Percentiles rank a stretch among this genome's conserved stretches.
Evolutionary conservation across 2,888 invertebrate genomes (phyloP).

Genomic region (Temnothorax ravouxi): DNA sequence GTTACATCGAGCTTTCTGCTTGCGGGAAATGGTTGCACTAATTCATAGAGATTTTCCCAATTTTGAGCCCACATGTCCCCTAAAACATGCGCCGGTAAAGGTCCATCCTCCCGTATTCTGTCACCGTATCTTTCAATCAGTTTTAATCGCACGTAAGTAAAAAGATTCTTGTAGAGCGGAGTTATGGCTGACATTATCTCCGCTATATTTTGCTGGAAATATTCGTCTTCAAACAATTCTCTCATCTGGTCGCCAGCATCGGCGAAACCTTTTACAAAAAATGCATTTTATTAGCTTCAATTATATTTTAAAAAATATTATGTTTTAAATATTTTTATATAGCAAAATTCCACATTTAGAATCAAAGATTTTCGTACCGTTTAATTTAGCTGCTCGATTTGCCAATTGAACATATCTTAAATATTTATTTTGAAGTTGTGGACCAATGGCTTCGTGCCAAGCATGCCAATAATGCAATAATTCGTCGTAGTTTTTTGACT

Average conservation of each 20-base stretch:
- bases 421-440: conserved; percentile 91
- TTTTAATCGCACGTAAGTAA: conserved; percentile 92
- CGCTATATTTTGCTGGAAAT: conserved; percentile 88
- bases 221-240: conserved; percentile 90
- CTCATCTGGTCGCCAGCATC: conserved; percentile 95
- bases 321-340: not conserved
- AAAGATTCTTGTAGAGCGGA: conserved; percentile 93
- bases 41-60: conserved; percentile 92
- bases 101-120: conserved; percentile 90
- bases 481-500: conserved; percentile 92
- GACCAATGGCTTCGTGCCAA: conserved; percentile 93
- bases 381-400: conserved; percentile 92
- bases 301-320: not conserved
- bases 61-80: conserved; percentile 96
- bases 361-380: conserved; percentile 87
- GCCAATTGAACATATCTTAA: conserved; percentile 93
- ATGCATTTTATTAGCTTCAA: not conserved
- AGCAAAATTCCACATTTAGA: not conserved
- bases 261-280: conserved; percentile 88
- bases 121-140: conserved; percentile 90
- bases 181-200: conserved; percentile 86
- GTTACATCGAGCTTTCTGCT: conserved; percentile 92
- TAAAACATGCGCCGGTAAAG: conserved; percentile 94
- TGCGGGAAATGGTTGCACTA: conserved; percentile 92
- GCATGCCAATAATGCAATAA: conserved; percentile 93